Evolutionary conservation across 2,888 invertebrate species (phyloP).

Genomic region (Meteorus cinctellus): DNA sequence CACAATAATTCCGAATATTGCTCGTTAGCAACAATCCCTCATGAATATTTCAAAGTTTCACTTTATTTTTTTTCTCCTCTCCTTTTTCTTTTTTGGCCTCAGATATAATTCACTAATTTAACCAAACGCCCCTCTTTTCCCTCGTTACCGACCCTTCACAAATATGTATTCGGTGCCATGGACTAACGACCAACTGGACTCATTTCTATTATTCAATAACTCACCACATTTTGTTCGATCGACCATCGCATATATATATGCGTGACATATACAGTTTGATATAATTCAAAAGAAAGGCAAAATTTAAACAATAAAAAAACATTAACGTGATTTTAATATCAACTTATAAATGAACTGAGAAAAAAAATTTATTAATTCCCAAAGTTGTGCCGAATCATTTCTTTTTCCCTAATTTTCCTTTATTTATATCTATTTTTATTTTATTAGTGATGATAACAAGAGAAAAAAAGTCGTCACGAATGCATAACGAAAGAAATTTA

Average conservation of each 20-base stretch:
- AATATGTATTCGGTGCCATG: constrained; percentile 31
- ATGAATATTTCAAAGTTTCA: not conserved
- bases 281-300: not conserved
- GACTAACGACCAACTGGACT: constrained; percentile 48
- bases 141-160: not conserved
- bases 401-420: too few relatives aligned
- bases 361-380: too few relatives aligned
- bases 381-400: too few relatives aligned
- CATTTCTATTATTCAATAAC: constrained; percentile 51
- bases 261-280: not conserved
- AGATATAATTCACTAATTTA: not conserved
- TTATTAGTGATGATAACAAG: too few relatives aligned
- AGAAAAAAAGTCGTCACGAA: too few relatives aligned
- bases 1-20: too few relatives aligned
- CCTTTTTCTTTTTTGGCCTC: not conserved
- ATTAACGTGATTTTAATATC: not conserved
- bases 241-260: constrained; percentile 39
- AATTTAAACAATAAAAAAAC: not conserved
- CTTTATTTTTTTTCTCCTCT: not conserved
- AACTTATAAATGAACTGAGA: too few relatives aligned
- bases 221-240: constrained; percentile 47
- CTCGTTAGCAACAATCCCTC: too few relatives aligned
- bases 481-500: too few relatives aligned
- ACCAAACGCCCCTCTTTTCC: not conserved
- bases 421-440: too few relatives aligned